Conservation (phyloP, 2,797 vertebrate genomes). For the Tarsius wallacei region DNA sequence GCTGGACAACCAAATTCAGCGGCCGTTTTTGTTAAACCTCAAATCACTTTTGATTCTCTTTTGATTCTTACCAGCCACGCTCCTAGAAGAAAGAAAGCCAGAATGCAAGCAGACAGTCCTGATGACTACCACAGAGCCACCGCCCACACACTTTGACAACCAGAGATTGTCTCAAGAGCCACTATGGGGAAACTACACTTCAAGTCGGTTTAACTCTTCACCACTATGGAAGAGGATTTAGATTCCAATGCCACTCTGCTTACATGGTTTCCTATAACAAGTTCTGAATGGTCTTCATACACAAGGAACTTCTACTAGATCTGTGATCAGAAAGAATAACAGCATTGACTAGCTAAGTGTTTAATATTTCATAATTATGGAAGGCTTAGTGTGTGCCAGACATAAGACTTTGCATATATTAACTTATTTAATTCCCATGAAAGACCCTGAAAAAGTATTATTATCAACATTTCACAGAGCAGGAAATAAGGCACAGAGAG, state of each 20-base stretch:
- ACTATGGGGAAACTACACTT: neutral
- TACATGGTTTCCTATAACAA: neutral
- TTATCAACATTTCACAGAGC: constrained; percentile 12
- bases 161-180: neutral
- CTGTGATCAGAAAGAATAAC: neutral
- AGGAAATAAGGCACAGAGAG: neutral
- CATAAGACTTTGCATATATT: neutral
- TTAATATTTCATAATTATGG: neutral
- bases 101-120: accelerated
- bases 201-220: neutral
- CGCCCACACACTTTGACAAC: neutral
- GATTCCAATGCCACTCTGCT: neutral
- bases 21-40: neutral
- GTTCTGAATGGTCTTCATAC: neutral
- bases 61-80: neutral
- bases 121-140: neutral
- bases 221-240: neutral
- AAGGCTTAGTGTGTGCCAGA: neutral
- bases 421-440: neutral
- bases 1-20: neutral
- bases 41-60: neutral
- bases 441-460: neutral
- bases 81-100: neutral
- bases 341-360: neutral
- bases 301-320: neutral